Percentiles rank a stretch among this genome's conserved stretches.
These are phyloP conservation scores for Papilio elwesi DNA, from an alignment of 2,888 invertebrate species.

Conservation along the genomic window DNA sequence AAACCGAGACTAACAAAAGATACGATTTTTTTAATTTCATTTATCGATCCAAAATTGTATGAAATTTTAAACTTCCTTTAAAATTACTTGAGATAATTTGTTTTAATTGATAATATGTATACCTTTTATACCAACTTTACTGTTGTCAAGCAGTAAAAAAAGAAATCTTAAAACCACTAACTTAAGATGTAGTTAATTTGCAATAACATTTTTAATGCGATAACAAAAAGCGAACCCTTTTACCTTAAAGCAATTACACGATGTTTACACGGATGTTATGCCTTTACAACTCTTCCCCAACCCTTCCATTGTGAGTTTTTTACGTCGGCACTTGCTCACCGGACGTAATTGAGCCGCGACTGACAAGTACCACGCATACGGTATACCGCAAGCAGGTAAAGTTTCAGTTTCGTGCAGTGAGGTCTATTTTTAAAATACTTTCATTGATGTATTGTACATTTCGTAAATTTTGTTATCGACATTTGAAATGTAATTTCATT, in stretches of 20 bases:
- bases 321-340: slow-evolving; percentile 68
- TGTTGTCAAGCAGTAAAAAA: too few species aligned
- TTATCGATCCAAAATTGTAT: too few species aligned
- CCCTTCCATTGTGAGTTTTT: slow-evolving; percentile 76
- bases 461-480: too few species aligned
- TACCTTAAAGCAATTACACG: slow-evolving; percentile 80
- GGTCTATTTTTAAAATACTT: neutral
- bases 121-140: too few species aligned
- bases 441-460: neutral
- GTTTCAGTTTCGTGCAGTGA: slow-evolving; percentile 48
- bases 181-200: slow-evolving; percentile 6
- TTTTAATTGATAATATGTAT: too few species aligned
- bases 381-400: slow-evolving; percentile 50
- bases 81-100: too few species aligned
- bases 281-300: slow-evolving; percentile 74
- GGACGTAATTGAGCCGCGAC: slow-evolving; percentile 63
- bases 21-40: too few species aligned
- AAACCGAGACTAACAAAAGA: too few species aligned
- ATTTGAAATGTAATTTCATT: too few species aligned
- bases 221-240: slow-evolving; percentile 61
- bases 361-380: slow-evolving; percentile 46
- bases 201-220: slow-evolving; percentile 18
- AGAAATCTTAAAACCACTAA: neutral
- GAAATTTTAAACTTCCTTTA: too few species aligned
- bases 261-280: slow-evolving; percentile 81